phyloP scores from a whole-genome alignment of 1,140 invertebrate genomes.

The Conopomorpha cramerella region DNA sequence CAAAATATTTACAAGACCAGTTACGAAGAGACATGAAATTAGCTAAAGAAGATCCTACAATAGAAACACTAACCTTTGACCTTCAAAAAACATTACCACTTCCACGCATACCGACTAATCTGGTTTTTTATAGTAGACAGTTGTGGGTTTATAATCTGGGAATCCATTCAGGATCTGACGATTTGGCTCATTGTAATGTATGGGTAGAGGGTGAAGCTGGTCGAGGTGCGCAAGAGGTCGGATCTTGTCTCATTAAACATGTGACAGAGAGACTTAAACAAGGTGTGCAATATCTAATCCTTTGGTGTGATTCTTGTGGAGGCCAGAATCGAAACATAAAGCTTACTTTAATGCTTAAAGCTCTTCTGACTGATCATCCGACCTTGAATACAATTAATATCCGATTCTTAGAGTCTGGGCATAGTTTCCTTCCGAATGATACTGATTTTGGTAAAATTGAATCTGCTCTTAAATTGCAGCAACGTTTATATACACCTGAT shows the following conservation, averaged over 20 bases:
- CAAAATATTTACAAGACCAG: too few species aligned
- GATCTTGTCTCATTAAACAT: constrained; percentile 23
- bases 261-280: constrained; percentile 12
- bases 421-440: constrained; percentile 36
- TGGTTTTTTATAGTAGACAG: constrained; percentile 26
- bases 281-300: constrained; percentile 17
- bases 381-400: constrained; percentile 18
- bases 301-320: constrained; percentile 37
- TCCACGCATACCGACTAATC: too few species aligned
- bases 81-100: too few species aligned
- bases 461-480: constrained; percentile 18
- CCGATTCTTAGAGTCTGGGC: constrained; percentile 24
- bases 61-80: too few species aligned
- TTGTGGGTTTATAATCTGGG: constrained; percentile 19
- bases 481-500: constrained; percentile 18
- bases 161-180: constrained; percentile 15
- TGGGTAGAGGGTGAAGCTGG: constrained; percentile 27
- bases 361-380: too few species aligned
- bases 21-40: too few species aligned
- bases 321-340: constrained; percentile 39
- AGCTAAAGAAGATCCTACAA: too few species aligned
- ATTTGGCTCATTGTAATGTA: constrained; percentile 16
- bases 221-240: constrained; percentile 26
- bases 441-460: constrained; percentile 28
- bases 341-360: constrained; percentile 21